Percentiles rank a stretch among this genome's conserved stretches.
Evolutionary conservation across 2,113 vertebrate genomes (phyloP).

Genomic region (Ceyx cyanopectus): DNA sequence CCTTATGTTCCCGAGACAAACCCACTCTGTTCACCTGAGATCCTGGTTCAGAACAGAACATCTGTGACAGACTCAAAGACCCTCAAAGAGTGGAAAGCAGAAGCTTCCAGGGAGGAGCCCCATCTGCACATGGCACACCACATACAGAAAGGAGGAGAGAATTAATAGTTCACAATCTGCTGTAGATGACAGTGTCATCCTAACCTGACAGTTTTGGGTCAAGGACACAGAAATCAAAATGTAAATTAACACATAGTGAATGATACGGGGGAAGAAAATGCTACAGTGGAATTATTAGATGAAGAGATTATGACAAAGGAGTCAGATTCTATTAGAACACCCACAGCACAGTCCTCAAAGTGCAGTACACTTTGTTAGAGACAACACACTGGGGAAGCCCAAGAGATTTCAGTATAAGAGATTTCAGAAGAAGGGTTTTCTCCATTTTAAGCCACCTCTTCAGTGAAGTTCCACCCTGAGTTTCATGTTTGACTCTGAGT

Average conservation of each 20-base stretch:
- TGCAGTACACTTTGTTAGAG: not conserved
- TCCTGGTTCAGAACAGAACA: not conserved
- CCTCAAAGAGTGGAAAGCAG: not conserved
- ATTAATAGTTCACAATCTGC: slow-evolving; percentile 36
- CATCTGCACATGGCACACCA: not conserved
- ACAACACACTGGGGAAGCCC: not conserved
- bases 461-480: not conserved
- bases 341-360: not conserved
- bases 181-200: not conserved
- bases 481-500: not conserved
- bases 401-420: not conserved
- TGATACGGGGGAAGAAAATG: not conserved
- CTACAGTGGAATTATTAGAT: not conserved
- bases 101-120: not conserved
- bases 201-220: slow-evolving; percentile 53
- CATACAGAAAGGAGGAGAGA: not conserved
- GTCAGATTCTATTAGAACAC: slow-evolving; percentile 37
- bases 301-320: slow-evolving; percentile 27
- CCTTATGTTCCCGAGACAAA: not conserved
- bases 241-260: slow-evolving; percentile 48
- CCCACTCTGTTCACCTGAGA: not conserved
- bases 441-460: not conserved
- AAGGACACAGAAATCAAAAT: slow-evolving; percentile 58
- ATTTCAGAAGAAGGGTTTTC: not conserved
- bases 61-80: not conserved